A percentile compares a stretch with the other conserved stretches of the same genome.
These are phyloP conservation scores for Poecilia wingei DNA, from an alignment of 2,797 vertebrate genomes.

Conservation along the genomic window DNA sequence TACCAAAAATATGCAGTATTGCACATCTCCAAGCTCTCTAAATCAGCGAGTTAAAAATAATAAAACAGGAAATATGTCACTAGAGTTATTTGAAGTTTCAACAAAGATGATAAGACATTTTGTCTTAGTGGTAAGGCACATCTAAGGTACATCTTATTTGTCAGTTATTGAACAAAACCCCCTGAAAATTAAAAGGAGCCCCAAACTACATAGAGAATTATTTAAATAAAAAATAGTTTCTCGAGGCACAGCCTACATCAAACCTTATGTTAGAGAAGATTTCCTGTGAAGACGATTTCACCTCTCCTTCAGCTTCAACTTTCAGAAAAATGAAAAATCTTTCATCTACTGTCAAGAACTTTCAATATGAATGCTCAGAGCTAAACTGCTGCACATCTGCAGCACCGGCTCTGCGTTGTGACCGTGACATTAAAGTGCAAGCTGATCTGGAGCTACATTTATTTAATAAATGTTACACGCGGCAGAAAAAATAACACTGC, in stretches of 20 bases:
- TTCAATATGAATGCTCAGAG: not conserved
- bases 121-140: too few species aligned
- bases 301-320: not conserved
- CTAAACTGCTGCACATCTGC: not conserved
- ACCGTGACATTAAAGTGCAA: not conserved
- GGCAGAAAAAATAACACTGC: not conserved
- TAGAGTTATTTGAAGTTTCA: not conserved
- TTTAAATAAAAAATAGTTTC: not conserved
- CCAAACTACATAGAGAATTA: not conserved
- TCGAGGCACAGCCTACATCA: not conserved
- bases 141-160: not conserved
- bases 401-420: not conserved
- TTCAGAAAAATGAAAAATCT: not conserved
- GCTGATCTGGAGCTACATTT: conserved; percentile 3
- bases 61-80: not conserved
- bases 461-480: not conserved
- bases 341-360: not conserved
- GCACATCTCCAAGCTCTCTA: too few species aligned
- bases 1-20: too few species aligned
- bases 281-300: not conserved
- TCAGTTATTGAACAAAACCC: not conserved
- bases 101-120: not conserved
- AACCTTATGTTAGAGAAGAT: not conserved
- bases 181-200: not conserved
- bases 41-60: not conserved